A percentile compares a stretch with the other conserved stretches of the same genome.
phyloP scores from a whole-genome alignment of 2,797 vertebrate species.

The Danio kyathit region DNA sequence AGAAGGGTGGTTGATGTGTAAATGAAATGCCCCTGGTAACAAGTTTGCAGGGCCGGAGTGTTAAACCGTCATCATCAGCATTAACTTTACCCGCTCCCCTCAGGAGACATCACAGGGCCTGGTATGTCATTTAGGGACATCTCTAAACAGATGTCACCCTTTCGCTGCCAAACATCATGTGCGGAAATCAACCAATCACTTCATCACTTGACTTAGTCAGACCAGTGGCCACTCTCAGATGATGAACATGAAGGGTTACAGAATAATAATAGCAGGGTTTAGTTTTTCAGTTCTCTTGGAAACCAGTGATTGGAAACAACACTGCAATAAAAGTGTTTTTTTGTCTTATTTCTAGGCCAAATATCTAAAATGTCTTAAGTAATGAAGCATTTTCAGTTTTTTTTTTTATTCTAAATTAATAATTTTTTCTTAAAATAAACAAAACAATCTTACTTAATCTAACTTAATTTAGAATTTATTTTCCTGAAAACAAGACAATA shows the following conservation, averaged over 20 bases:
- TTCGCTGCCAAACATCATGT: not conserved
- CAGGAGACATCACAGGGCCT: not conserved
- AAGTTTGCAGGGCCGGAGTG: slow-evolving; percentile 37
- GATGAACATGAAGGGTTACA: not conserved
- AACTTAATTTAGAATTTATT: no score
- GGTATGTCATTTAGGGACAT: slow-evolving; percentile 28
- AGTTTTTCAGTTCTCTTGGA: not conserved
- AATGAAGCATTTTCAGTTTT: no score
- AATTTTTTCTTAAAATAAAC: no score
- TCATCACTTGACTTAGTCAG: not conserved
- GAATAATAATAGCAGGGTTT: slow-evolving; percentile 6
- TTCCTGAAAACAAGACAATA: no score
- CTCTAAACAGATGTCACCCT: slow-evolving; percentile 10
- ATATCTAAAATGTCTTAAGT: no score
- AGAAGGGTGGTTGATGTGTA: slow-evolving; percentile 43
- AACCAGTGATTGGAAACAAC: not conserved
- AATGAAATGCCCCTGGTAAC: slow-evolving; percentile 45
- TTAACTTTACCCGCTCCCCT: slow-evolving; percentile 30
- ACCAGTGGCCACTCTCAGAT: not conserved
- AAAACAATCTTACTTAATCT: no score
- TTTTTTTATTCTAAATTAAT: no score
- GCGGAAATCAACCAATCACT: not conserved
- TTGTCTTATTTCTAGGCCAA: no score
- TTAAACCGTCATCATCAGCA: slow-evolving; percentile 55
- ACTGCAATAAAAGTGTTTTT: no score